Evolutionary conservation across 92 coral and sea anemone species (phyloP).

Genomic region (Paramuricea clavata): DNA sequence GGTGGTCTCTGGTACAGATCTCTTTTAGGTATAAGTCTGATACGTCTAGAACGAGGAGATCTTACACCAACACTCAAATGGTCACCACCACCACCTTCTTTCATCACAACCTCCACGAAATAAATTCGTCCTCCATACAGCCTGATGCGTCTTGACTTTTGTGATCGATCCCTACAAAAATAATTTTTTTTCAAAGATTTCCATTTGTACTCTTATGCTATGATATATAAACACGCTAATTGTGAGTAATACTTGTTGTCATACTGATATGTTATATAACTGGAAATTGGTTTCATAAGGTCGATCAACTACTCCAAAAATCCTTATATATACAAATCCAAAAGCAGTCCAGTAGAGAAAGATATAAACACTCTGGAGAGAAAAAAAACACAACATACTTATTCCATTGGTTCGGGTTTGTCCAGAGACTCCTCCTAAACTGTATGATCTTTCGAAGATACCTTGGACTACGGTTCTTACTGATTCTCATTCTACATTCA

Average conservation of each 20-base stretch:
- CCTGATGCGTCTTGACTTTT: neutral
- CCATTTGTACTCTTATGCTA: too few species aligned
- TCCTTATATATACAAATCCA: too few species aligned
- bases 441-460: neutral
- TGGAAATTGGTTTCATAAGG: too few species aligned
- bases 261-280: neutral
- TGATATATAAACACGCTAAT: too few species aligned
- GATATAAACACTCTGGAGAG: neutral
- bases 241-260: too few species aligned
- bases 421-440: neutral
- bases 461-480: neutral
- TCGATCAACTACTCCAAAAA: too few species aligned
- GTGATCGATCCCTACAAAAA: neutral
- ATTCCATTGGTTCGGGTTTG: neutral
- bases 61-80: slow-evolving; percentile 5
- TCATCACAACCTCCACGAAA: neutral
- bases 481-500: slow-evolving; percentile 12
- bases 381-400: neutral
- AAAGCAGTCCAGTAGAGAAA: neutral
- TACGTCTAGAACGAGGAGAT: neutral
- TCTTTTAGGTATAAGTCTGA: neutral
- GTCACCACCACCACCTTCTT: slow-evolving; percentile 9
- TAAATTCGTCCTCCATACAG: neutral
- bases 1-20: neutral
- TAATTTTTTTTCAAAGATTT: too few species aligned